These are phyloP conservation scores for Bruchidius siliquastri DNA, from an alignment of 2,888 invertebrate genomes.

Conservation along the genomic window DNA sequence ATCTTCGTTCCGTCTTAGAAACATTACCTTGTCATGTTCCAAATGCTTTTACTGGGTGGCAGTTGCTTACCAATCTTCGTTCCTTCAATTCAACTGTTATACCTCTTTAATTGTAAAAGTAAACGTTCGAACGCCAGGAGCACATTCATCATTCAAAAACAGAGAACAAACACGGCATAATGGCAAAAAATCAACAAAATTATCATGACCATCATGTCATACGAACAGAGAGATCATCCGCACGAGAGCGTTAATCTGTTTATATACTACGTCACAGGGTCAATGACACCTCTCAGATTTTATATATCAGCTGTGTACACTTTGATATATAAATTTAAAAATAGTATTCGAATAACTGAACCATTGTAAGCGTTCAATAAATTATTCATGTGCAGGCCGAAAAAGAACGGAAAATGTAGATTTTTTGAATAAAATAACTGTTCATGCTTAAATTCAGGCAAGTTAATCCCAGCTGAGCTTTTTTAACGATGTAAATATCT, in stretches of 20 bases:
- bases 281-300: neutral
- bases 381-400: constrained; percentile 12
- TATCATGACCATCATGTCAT: neutral
- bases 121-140: too few relatives aligned
- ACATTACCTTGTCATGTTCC: too few relatives aligned
- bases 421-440: neutral
- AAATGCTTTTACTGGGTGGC: too few relatives aligned
- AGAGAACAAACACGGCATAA: neutral
- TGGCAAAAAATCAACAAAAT: neutral
- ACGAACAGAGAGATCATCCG: neutral
- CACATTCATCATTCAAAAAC: neutral
- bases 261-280: neutral
- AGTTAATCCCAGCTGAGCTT: neutral
- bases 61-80: too few relatives aligned
- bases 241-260: neutral
- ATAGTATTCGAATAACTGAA: constrained; percentile 14
- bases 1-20: too few relatives aligned
- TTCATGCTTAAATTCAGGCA: neutral
- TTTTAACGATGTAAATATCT: neutral
- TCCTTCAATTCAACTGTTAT: too few relatives aligned
- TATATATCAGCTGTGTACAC: constrained; percentile 1
- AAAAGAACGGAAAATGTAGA: constrained; percentile 4
- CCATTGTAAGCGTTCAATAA: constrained; percentile 11
- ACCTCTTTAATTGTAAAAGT: too few relatives aligned
- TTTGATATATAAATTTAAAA: constrained; percentile 15